phyloP scores from a whole-genome alignment of 2,888 invertebrate species.

The Galeopsomyia nigrocyanea region DNA sequence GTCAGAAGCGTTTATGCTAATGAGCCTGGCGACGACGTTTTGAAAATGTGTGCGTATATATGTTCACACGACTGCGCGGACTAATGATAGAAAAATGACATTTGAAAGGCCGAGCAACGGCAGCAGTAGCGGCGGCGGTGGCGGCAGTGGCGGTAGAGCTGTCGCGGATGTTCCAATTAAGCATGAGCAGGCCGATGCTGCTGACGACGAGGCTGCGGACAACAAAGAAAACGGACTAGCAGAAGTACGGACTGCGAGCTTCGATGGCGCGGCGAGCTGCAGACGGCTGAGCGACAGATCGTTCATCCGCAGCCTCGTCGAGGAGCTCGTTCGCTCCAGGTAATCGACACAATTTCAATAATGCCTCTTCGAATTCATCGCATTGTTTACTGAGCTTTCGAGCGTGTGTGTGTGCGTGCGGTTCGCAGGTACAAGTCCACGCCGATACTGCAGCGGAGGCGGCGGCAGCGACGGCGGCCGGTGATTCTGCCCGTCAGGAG shows the following conservation, averaged over 20 bases:
- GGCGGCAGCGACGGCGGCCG: slow-evolving; percentile 2
- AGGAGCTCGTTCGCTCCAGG: slow-evolving; percentile 58
- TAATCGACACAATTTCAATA: slow-evolving; percentile 41
- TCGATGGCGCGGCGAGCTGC: neutral
- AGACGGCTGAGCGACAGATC: slow-evolving; percentile 11
- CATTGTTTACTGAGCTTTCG: neutral
- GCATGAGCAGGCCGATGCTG: slow-evolving; percentile 44
- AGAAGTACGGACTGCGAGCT: neutral
- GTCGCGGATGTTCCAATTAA: slow-evolving; percentile 51
- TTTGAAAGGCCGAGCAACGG: slow-evolving; percentile 22
- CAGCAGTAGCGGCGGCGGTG: neutral
- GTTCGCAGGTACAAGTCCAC: slow-evolving; percentile 32
- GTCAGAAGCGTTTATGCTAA: neutral
- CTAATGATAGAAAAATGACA: neutral
- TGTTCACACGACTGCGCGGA: neutral
- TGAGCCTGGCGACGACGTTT: slow-evolving; percentile 1
- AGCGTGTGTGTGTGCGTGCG: too few species aligned
- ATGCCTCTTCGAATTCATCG: too few species aligned
- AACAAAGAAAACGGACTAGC: slow-evolving; percentile 24
- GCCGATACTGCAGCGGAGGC: slow-evolving; percentile 32
- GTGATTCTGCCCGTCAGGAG: neutral
- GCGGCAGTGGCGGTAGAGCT: slow-evolving; percentile 2
- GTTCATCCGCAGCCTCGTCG: slow-evolving; percentile 53
- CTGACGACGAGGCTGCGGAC: slow-evolving; percentile 36
- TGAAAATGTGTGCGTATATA: neutral